Conservation (phyloP, 2,113 vertebrate species). For the Thalassarche chlororhynchos region DNA sequence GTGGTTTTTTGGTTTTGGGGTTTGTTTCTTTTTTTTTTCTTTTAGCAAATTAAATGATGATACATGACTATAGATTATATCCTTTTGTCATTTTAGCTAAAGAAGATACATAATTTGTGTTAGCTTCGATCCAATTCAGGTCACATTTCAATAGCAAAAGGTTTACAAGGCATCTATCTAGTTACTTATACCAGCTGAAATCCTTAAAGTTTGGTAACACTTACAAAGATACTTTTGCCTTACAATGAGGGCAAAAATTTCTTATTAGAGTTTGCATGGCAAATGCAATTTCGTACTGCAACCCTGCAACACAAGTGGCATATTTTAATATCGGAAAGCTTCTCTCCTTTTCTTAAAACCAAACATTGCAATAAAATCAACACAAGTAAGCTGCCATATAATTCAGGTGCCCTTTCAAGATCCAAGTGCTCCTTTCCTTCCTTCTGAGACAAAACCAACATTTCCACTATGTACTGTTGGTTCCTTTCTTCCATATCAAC, state of each 20-base stretch:
- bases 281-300: neutral
- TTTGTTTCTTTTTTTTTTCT: neutral
- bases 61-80: neutral
- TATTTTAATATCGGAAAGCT: neutral
- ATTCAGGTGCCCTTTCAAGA: neutral
- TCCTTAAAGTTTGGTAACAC: neutral
- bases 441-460: neutral
- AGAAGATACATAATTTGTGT: neutral
- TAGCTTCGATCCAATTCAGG: neutral
- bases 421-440: neutral
- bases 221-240: neutral
- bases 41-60: neutral
- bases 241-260: neutral
- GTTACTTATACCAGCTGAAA: neutral
- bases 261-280: neutral
- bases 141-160: neutral
- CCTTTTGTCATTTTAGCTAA: neutral
- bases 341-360: neutral
- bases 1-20: neutral
- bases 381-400: neutral
- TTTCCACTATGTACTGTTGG: neutral
- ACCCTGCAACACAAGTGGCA: neutral
- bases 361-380: neutral
- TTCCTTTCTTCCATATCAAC: neutral
- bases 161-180: neutral